Evolutionary conservation across 2,888 invertebrate genomes (phyloP).

Genomic region (Diloba caeruleocephala): DNA sequence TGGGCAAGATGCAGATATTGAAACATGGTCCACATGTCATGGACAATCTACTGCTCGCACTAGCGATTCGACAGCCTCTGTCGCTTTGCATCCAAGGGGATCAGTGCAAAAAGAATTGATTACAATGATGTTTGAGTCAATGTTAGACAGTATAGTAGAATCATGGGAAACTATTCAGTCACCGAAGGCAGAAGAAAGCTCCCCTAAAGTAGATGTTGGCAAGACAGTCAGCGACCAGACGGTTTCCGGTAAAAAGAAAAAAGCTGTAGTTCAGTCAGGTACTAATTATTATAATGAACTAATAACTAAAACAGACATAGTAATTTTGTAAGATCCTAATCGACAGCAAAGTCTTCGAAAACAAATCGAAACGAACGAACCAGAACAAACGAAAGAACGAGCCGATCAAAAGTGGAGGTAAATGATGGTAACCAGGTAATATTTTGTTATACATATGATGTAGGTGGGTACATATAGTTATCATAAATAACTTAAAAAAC

Average conservation of each 20-base stretch:
- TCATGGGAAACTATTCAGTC: slow-evolving; percentile 74
- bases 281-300: neutral
- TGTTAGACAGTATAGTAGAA: slow-evolving; percentile 75
- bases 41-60: slow-evolving; percentile 54
- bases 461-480: no score
- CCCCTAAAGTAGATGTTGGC: slow-evolving; percentile 51
- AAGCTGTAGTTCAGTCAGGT: slow-evolving; percentile 30
- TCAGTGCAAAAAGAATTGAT: slow-evolving; percentile 75
- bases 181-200: slow-evolving; percentile 60
- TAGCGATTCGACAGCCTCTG: slow-evolving; percentile 61
- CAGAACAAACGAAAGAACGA: no score
- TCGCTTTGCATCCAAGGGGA: slow-evolving; percentile 59
- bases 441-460: neutral
- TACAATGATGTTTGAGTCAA: slow-evolving; percentile 77
- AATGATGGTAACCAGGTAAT: slow-evolving; percentile 45
- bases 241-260: slow-evolving; percentile 68
- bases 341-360: slow-evolving; percentile 61
- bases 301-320: no score
- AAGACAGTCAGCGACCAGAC: slow-evolving; percentile 70
- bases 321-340: neutral
- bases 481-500: no score
- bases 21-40: slow-evolving; percentile 54
- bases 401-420: slow-evolving; percentile 66
- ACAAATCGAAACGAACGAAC: slow-evolving; percentile 66
- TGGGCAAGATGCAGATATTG: slow-evolving; percentile 51